Percentiles rank a stretch among this genome's conserved stretches.
Evolutionary conservation across 2,113 vertebrate species (phyloP).

Genomic region (Herpailurus yagouaroundi): DNA sequence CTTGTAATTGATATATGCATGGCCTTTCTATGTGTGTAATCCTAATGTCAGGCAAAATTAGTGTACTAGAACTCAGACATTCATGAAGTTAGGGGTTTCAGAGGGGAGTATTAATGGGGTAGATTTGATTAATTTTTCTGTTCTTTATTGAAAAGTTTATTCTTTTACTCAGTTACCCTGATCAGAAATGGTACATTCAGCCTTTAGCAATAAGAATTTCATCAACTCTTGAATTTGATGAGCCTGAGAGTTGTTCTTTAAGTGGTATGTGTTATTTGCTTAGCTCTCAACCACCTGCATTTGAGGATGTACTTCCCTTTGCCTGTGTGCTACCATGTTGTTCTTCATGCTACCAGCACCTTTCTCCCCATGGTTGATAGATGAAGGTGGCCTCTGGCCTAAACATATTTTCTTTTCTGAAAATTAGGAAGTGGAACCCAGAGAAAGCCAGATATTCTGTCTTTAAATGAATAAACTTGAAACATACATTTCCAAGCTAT

Average conservation of each 20-base stretch:
- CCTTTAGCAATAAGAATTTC: neutral
- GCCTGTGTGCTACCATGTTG: neutral
- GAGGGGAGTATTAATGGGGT: neutral
- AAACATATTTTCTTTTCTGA: neutral
- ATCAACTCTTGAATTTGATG: neutral
- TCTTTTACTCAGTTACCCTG: neutral
- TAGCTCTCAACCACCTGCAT: neutral
- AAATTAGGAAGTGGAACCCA: neutral
- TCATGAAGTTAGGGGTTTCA: neutral
- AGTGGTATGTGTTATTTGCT: neutral
- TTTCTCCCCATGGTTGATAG: neutral
- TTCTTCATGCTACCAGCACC: neutral
- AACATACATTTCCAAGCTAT: neutral
- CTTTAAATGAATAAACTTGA: neutral
- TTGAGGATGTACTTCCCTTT: neutral
- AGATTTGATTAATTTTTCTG: neutral
- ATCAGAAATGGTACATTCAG: neutral
- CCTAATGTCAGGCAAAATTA: constrained; percentile 22
- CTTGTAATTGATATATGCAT: neutral
- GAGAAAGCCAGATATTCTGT: neutral
- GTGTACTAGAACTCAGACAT: neutral
- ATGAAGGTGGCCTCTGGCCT: neutral
- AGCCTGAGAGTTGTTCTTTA: neutral
- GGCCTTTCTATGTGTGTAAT: neutral
- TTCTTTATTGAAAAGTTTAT: neutral